Evolutionary conservation across 2,888 invertebrate species (phyloP), one percentile per base, ranked within the genome.

Genomic region (Plebejus anna): DNA sequence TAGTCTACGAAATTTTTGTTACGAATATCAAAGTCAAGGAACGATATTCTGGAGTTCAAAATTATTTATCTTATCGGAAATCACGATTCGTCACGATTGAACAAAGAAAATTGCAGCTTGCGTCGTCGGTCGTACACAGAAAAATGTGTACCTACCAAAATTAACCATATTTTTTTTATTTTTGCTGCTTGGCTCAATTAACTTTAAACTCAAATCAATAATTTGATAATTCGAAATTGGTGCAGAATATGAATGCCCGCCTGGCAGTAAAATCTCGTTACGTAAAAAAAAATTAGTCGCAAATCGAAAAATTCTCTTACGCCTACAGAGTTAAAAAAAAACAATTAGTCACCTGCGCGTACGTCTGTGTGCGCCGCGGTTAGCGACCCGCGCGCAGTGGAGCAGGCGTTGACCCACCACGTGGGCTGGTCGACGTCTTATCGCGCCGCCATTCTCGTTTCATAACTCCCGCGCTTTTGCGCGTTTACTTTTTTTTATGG

Each of bases 351-450:
- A 89, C 88, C 88, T 88, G 88, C 84, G 81, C 81, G 80, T 77
- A 76, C 79, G 77, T 59, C 76, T 59, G 77, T 75, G 76, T 75
- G 78, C 77, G 70, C 28, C 81, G 81, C 85, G 91, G 89, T 89
- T 89, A 89, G 80, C 88, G 91, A 89, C 91, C 85, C 86, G 78
- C 80, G 87, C 88, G 88, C 91, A 93, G 90, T 93, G 90, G 91
- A 91, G 88, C 92, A 93, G 89, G 55, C 92, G 87, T 91, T 92
- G 92, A 92, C 90, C 92, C 83, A 89, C 91, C 92, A 93, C 92
- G 92, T 92, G 92, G 92, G 90, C 82, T 81, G 86, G 16, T 55
- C 55, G 16, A 79, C 81, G 84, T 82, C 85, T 89, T 88, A 88
- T 88, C 88, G 86, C 78, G 55, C 75, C 80, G 81, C 80, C 81